Base-by-base conservation (phyloP, 2,113 vertebrate genomes). In the Vulpes vulpes region DNA sequence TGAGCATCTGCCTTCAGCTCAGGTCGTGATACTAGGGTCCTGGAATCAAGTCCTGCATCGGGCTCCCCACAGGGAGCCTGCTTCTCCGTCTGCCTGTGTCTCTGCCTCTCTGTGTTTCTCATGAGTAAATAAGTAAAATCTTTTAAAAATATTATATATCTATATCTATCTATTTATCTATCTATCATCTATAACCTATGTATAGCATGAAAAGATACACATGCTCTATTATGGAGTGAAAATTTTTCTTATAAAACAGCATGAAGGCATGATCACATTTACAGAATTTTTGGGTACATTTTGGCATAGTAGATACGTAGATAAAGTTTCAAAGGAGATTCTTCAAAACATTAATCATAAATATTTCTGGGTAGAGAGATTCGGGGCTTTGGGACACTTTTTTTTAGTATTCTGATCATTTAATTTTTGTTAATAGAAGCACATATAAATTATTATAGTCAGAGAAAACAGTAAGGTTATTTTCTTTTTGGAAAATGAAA, bases 351-450 rank as follows among this genome's bases (percentile, higher is more conserved):
- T 90, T 49, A 59, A n/a, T 76, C 10, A 59, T 8, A 73, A 43
- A 62, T 59, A 81, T 38, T 27, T 62, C 11, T 80, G 19, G 25
- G 1, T 86, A 53, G 60, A 93, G 12, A 93, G 49, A 53, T 73
- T 78, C 3, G 5, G 7, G 9, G 14, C n/a, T 69, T 88, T 43
- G 53, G 64, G 43, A 16, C 11, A 6, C 11, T 67, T 67, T 69
- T 51, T 55, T 12, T 62, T 62, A 74, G 19, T 62, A 78, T 78
- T 60, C 62, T 69, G 20, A 89, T 55, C 59, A 4, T 43, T 74
- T 83, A 95, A 57, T 11, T 87, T 90, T 90, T 73, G 15, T 95
- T 91, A 74, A 81, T 12, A 76, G 57, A 95, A 80, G 11, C 27
- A n/a, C 55, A 8, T 69, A 30, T 80, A 67, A 19, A 27, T 43